Base-by-base conservation (phyloP, 2,888 invertebrate species). In the Paralinhomoeus sp. region DNA sequence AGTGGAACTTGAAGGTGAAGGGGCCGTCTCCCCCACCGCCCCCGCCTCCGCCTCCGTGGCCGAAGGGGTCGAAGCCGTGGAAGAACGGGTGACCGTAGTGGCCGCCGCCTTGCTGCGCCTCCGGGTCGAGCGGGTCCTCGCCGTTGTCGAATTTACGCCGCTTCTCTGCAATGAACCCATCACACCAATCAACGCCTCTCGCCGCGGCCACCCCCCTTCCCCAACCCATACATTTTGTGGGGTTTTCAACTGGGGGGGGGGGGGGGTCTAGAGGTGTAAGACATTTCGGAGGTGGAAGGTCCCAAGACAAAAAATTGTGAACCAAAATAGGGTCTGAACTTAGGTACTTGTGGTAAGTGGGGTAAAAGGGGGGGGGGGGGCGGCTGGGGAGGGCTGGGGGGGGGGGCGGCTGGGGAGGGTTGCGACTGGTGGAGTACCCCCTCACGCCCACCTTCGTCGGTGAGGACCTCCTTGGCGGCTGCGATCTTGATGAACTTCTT, bases 401-500 rank as follows among this genome's bases (percentile, higher is more conserved):
- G 33, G 18, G 36, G 34, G 24, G 36, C n/a, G 23, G 27, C 36
- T 24, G 22, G n/a, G n/a, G 18, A 31, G 7, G 5, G 5, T 27
- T 27, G 5, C 27, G 5, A 12, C 27, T 12, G 27, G 5, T 27
- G 27, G 7, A 27, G 27, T 5, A 12, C 27, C 12, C 27, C 5
- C 12, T 5, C 27, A 27, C 27, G 27, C 54, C 50, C 55, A 72
- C 72, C 72, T 55, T 71, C 70, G 64, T 76, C 72, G 37, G 73
- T 70, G 17, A 76, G 65, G 20, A 87, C 89, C 72, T 97, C 97
- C 67, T 99, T 99, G 43, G 97, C 97, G 36, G 91, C 84, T 2
- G 93, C 97, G 57, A 97, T 79, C 64, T 97, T 93, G 50, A 97
- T 89, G 64, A 97, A 97, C 68, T 80, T 87, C 67, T 87, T 87